Base-by-base conservation (phyloP, 2,888 invertebrate genomes). In the Drosophila macrospina region DNA sequence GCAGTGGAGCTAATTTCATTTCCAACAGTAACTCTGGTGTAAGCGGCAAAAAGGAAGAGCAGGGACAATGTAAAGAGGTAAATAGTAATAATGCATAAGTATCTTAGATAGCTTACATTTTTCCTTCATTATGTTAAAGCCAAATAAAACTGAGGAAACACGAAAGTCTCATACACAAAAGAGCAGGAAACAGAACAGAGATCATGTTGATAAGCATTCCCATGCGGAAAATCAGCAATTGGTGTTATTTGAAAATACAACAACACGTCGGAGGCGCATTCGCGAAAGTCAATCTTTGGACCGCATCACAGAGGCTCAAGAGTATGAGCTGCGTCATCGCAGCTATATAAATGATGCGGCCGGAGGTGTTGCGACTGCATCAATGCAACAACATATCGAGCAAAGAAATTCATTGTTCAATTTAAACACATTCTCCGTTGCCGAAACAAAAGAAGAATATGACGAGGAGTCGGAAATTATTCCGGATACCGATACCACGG, bases 211-310 rank as follows among this genome's bases (percentile, higher is more conserved):
- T n/a, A 90, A 82, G 73, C 87, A 84, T 81, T 84, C 88, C 61
- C 81, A 89, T 42, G 66, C 44, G 68, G 79, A 80, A n/a, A 90
- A 84, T 61, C 81, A 86, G 60, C 85, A 82, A 55, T 63, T 48
- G 60, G 64, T 62, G 34, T 62, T 66, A 28, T 57, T 36, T 20
- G 74, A 64, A 20, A 60, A 36, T 48, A 56, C 56, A 62, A 54
- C 54, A 52, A 94, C 74, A 91, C 93, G 94, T 0, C 95, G 95
- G 80, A 94, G 95, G 2, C 91, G 94, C 15, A 92, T 97, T 60
- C 93, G 97, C 8, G 97, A 97, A 92, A 96, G 96, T 80, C 96
- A 97, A 89, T 97, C 97, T 26, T 92, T 97, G 68, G 97, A 97
- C 91, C 94, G 97, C 73, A 97, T 97, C 74, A 96, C 96, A 13